A percentile compares a stretch with the other conserved stretches of the same genome.
Conservation (phyloP, 2,797 vertebrate genomes). For the Catharus ustulatus region DNA sequence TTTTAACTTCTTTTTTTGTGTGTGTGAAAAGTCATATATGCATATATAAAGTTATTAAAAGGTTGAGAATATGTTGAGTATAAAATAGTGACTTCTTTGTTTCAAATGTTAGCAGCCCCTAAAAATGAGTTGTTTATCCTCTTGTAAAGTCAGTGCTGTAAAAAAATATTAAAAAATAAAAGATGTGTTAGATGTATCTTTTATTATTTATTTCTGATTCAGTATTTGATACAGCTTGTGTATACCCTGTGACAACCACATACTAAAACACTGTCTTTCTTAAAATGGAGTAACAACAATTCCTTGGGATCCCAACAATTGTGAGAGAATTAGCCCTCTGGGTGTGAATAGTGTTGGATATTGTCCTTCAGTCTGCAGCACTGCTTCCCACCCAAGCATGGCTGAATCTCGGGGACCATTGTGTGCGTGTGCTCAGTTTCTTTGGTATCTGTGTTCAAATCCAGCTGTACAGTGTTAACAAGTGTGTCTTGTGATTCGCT, state of each 20-base stretch:
- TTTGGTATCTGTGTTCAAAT: not conserved
- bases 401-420: conserved; percentile 43
- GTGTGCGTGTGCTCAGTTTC: not conserved
- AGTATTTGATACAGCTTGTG: conserved; percentile 35
- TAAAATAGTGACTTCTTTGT: conserved; percentile 65
- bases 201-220: conserved; percentile 70
- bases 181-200: conserved; percentile 67
- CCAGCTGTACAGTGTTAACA: conserved; percentile 15
- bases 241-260: conserved; percentile 34
- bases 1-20: conserved; percentile 50
- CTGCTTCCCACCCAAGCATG: not conserved
- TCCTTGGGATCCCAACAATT: not conserved
- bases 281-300: conserved; percentile 8
- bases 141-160: conserved; percentile 68
- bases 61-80: conserved; percentile 60
- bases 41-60: conserved; percentile 66
- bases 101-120: conserved; percentile 51
- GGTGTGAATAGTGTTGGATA: not conserved
- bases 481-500: conserved; percentile 35
- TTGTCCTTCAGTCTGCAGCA: not conserved
- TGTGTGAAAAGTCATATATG: conserved; percentile 62
- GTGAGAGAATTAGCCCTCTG: not conserved
- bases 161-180: conserved; percentile 53
- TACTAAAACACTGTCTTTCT: not conserved
- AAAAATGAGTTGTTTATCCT: conserved; percentile 54